Evolutionary conservation across 2,797 vertebrate genomes (phyloP), one percentile per base, ranked within the genome.

Genomic region (Lophius americanus): DNA sequence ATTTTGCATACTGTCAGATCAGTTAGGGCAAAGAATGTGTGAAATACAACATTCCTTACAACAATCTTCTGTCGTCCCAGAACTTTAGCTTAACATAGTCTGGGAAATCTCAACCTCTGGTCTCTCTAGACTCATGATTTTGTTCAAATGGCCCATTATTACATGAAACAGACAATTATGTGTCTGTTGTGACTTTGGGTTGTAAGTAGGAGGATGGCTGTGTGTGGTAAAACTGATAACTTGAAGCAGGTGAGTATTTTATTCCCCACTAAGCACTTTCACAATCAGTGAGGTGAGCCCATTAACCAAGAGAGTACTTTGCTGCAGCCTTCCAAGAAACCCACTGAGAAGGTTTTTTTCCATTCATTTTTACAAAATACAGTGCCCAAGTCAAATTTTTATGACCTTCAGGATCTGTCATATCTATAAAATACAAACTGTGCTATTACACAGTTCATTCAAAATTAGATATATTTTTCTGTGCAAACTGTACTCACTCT

Each of bases 211-310:
- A n/a, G 36, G 65, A 49, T 60, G 46, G 46, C 36, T 55, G 52
- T 54, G 39, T 51, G 75, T 64, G 33, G 53, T 51, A 68, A 68
- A 51, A 67, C 33, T 73, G 32, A 68, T 7, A 52, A 36, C n/a
- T 65, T 2, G 0, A 38, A 37, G 54, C 57, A 65, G 79, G 73
- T 81, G 60, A 75, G 66, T 63, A 64, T 63, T 81, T 81, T 60
- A 70, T 59, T 69, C 36, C 69, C 63, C 46, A 60, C 58, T n/a
- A 11, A 70, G 75, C 0, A 2, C 64, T 49, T 75, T 72, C 54
- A 63, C 14, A 39, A 84, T 82, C 61, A 81, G 75, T 61, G 60
- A 78, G 41, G 43, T 13, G 7, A 74, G 60, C 41, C 65, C 41
- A 73, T 81, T 72, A 78, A 67, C 53, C 14, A 2, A 49, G 23